Base-by-base conservation (phyloP, 1,140 invertebrate species). In the Tetramorium parvispinum region DNA sequence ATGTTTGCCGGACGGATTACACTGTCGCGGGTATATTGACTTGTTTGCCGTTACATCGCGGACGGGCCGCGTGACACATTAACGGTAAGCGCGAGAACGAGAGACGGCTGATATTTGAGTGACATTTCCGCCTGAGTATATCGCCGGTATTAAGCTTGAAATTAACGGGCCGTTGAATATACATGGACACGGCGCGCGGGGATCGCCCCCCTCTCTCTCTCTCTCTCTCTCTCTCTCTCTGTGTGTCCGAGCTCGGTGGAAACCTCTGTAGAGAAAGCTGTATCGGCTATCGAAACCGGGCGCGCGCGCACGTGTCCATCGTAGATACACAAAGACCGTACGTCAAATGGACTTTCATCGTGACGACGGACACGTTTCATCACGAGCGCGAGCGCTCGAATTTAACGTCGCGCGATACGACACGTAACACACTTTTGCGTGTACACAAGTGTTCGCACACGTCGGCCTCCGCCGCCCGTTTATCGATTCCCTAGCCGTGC, bases 131-230 rank as follows among this genome's bases (percentile, higher is more conserved):
- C 27, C 1, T n/a, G 75, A 61, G 71, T 78, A 77, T 86, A 77
- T 86, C 57, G 65, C 16, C 53, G 63, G 71, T 65, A 75, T 88
- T 82, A 78, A 88, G 87, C 78, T 85, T 87, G 70, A 77, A 88
- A 87, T 85, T 76, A 77, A 87, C 63, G 73, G 49, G 24, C 53
- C 79, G 53, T 46, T 83, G 79, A 49, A 83, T 83, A 46, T 75
- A 75, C 66, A 63, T 37, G 53, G 24, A 57, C 37, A 59, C 11
- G 76, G 49, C 76, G 57, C 40, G 76, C 59, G 43, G 24, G 40
- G 6, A 76, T 57, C 8, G 27, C 59, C 13, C 3, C 16, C 11
- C 46, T 8, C 43, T 10, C 40, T 43, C 6, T 43, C 40, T 43
- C 40, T 43, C 40, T 43, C 40, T 43, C 40, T 43, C 40, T 43